phyloP scores from a whole-genome alignment of 2,797 vertebrate species.

The Artibeus jamaicensis region DNA sequence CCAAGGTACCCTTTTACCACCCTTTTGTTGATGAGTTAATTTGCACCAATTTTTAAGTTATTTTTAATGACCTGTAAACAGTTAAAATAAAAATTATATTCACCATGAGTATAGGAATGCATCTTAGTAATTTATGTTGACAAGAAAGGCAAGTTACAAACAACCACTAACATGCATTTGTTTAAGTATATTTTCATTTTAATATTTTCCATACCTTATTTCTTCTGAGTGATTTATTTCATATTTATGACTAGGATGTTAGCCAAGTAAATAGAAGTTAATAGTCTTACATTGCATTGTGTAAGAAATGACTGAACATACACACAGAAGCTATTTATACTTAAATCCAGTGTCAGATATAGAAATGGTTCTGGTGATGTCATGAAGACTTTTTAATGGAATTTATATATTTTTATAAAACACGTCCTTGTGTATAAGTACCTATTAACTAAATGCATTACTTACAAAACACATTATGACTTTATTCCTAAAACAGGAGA shows the following conservation, averaged over 20 bases:
- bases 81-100: constrained; percentile 41
- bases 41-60: background rate
- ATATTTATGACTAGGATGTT: background rate
- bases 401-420: constrained; percentile 36
- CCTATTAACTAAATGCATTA: background rate
- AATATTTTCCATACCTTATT: constrained; percentile 22
- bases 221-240: constrained; percentile 48
- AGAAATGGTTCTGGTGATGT: constrained; percentile 3
- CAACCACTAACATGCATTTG: background rate
- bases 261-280: constrained; percentile 28
- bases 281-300: background rate
- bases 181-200: constrained; percentile 27
- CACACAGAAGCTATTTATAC: background rate
- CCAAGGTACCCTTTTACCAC: background rate
- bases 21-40: background rate
- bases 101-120: background rate
- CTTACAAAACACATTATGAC: background rate
- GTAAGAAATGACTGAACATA: background rate
- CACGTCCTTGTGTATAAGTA: background rate
- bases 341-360: background rate
- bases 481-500: constrained; percentile 14
- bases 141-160: constrained; percentile 10
- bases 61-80: constrained; percentile 11
- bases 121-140: constrained; percentile 31
- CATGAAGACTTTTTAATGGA: constrained; percentile 9